Base-by-base conservation (phyloP, 2,888 invertebrate genomes). In the Brachylomia viminalis region DNA sequence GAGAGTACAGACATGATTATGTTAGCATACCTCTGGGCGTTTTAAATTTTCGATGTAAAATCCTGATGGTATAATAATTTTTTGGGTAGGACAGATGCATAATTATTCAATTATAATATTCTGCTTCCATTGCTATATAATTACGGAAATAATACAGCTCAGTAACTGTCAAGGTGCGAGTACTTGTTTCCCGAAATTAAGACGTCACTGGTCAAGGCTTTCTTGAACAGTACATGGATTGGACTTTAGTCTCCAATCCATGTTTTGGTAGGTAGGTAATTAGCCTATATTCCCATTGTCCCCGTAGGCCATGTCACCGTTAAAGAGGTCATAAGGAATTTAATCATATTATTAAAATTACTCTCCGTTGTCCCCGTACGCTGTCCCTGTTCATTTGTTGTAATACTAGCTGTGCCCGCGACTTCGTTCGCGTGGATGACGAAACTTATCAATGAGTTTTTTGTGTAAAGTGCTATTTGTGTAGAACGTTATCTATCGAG, bases 91-190 rank as follows among this genome's bases (percentile, higher is more conserved):
- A n/a, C 27, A 23, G 20, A 27, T 23, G 30, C 3, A 68, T n/a
- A 72, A 64, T 54, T 54, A 77, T 76, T 72, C 70, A 80, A 77
- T 72, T 72, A 77, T 56, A 61, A 33, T 47, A 33, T 10, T 45
- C 17, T 61, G 62, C 27, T 66, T 79, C 54, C 69, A 81, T 75
- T 84, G 71, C 30, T 61, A 27, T 49, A 56, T 49, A 11, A 62
- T 67, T 56, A 67, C 27, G 79, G 79, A 80, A 80, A 67, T 38
- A 23, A 27, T 52, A 45, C 17, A 27, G 38, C 30, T 58, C 52
- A 20, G 17, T 52, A 47, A 42, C 5, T 45, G 42, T 42, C 56
- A 70, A 80, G 70, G 73, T 54, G 17, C 4, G 13, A 33, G 4
- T 45, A 59, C 33, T 77, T 47, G 56, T 79, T 79, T 23, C 13